These are phyloP conservation scores for Ranitomeya imitator DNA, from an alignment of 2,113 vertebrate genomes.

Conservation along the genomic window DNA sequence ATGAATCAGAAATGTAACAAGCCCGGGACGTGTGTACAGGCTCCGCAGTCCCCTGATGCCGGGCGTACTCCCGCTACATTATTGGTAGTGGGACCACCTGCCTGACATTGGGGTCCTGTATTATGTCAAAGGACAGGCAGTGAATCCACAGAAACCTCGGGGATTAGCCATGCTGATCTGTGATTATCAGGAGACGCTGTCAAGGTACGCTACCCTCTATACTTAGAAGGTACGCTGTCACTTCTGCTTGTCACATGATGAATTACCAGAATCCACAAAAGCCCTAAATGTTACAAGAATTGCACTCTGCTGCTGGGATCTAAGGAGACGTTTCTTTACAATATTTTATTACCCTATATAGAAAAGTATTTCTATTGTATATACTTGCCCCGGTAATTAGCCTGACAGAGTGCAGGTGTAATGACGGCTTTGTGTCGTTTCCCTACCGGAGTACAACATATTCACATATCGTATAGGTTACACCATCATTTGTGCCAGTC, in stretches of 20 bases:
- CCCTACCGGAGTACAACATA: background rate
- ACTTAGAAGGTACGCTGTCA: constrained; percentile 72
- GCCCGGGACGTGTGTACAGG: background rate
- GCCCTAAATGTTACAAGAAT: background rate
- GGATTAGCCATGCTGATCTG: constrained; percentile 70
- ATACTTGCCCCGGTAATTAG: background rate
- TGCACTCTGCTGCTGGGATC: background rate
- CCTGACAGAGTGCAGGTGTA: background rate
- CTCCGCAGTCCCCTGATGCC: background rate
- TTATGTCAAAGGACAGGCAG: constrained; percentile 65
- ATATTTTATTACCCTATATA: background rate
- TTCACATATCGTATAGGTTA: too few relatives aligned
- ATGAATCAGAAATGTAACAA: constrained; percentile 11
- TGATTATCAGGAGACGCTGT: constrained; percentile 67
- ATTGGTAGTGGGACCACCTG: background rate
- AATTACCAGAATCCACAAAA: constrained; percentile 55
- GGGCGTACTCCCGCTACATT: background rate
- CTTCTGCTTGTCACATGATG: constrained; percentile 66
- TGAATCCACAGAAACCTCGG: constrained; percentile 62
- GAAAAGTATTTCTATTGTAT: background rate
- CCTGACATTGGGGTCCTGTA: constrained; percentile 54
- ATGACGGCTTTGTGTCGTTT: background rate
- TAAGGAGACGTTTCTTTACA: background rate
- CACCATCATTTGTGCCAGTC: too few relatives aligned
- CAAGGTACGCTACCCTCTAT: constrained; percentile 64